Base-by-base conservation (phyloP, 2,888 invertebrate species). In the Microctonus brassicae region DNA sequence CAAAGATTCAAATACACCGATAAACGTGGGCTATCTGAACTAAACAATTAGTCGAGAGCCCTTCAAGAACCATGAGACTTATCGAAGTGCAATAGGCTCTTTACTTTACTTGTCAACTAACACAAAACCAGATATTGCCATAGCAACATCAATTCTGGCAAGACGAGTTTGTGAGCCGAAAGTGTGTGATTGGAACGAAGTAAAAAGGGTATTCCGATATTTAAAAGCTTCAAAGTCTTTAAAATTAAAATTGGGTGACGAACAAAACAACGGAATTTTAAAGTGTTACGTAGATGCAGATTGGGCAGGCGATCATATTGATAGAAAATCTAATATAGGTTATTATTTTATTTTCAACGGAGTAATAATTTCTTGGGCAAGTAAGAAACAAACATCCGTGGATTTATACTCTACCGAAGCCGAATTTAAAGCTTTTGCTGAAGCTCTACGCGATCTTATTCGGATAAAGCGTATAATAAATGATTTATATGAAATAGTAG, bases 281-380 rank as follows among this genome's bases (percentile, higher is more conserved):
- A 80, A 78, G 39, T 84, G 79, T 75, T 29, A 5, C 7, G 79
- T 79, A 82, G 86, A 85, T 74, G 83, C 83, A 29, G 79, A 80
- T 75, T 85, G 82, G 83, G 84, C 82, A 5, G 78, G 83, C 33
- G 74, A 83, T 66, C 72, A 72, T 36, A 39, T 13, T 3, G 79
- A 79, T 47, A 63, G 83, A 58, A 84, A 82, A 70, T 85, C 83
- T 5, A 81, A 80, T 67, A 83, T 79, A 57, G 83, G 83, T 11
- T 81, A 79, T 55, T 5, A 84, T 24, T 81, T 81, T 34, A 34
- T 66, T 20, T 65, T 76, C 29, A 57, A 61, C 53, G 77, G 77
- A 4, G 76, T 75, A 39, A 52, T 77, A 7, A 77, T 84, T 1
- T 79, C 76, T 61, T 84, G 84, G 83, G 60, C 72, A 20, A 78